Base-by-base conservation (phyloP, 2,113 vertebrate species). In the Noturus placidus region DNA sequence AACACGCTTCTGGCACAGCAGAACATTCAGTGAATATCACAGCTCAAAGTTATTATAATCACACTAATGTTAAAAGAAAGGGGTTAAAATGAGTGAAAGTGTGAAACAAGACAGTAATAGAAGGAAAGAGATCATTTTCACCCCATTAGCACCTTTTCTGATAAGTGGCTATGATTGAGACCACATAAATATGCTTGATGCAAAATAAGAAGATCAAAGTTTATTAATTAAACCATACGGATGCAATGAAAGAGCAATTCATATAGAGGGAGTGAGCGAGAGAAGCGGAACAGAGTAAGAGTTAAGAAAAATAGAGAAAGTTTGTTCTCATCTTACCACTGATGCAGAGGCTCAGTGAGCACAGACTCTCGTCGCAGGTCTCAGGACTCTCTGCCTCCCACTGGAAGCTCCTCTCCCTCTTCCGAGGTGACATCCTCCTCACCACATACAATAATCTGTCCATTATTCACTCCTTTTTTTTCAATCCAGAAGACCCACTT, bases 341-440 rank as follows among this genome's bases (percentile, higher is more conserved):
- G 0, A 95, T 93, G 90, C 95, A 95, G 86, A 95, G 92, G 84
- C 94, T 94, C 72, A 96, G 91, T 85, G 38, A 94, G 88, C 96
- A 95, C 89, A 96, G 94, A 90, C 91, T 91, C 87, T 93, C 92
- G 52, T 95, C 94, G 89, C 94, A 95, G 72, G 93, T 94, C 67
- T 93, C 92, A 8, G 86, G 93, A 88, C 91, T 95, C 85, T 96
- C 95, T 42, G 93, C 92, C 88, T 94, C 93, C 88, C 89, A 93
- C 84, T 91, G 93, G n/a, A 94, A 92, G 57, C 93, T 92, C 91
- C 92, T 92, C 87, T 92, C 93, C 90, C 92, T 92, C 91, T 93
- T 95, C 88, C 94, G 94, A 82, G 92, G 94, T 0, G 95, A 96
- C 20, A 95, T 93, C 90, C 93, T 95, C 89, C 93, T 94, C 87